Evolutionary conservation across 2,888 invertebrate species (phyloP).

Genomic region (Drosophila niveifrons): DNA sequence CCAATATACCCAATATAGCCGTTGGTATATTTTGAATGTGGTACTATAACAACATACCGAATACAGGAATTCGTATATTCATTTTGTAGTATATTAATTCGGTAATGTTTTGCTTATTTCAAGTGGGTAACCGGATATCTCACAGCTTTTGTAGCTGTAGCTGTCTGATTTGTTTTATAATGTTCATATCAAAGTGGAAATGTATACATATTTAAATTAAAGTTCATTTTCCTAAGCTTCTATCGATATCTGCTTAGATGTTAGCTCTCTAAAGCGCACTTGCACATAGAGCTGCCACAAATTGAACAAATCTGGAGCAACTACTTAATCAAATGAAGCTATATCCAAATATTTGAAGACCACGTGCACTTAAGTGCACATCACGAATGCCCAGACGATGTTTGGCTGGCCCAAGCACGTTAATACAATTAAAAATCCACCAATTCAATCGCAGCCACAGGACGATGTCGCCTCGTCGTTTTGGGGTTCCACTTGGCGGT

Average conservation of each 20-base stretch:
- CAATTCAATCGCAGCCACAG: constrained; percentile 45
- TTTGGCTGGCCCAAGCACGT: constrained; percentile 37
- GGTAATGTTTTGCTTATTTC: too few relatives aligned
- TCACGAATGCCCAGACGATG: constrained; percentile 16
- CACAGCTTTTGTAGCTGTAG: too few relatives aligned
- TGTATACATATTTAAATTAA: too few relatives aligned
- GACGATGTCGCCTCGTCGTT: not conserved
- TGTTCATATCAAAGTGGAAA: too few relatives aligned
- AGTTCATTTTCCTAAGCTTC: too few relatives aligned
- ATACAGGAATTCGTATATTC: too few relatives aligned
- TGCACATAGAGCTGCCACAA: not conserved
- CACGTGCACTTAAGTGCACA: constrained; percentile 69
- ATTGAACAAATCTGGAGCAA: constrained; percentile 21
- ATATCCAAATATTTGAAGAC: constrained; percentile 57
- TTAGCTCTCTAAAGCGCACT: not conserved
- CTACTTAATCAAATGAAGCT: constrained; percentile 50
- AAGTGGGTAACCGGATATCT: too few relatives aligned
- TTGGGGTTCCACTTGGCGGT: constrained; percentile 13
- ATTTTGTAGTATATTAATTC: too few relatives aligned
- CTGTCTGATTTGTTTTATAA: too few relatives aligned
- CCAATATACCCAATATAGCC: too few relatives aligned
- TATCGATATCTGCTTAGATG: not conserved
- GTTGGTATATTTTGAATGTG: too few relatives aligned
- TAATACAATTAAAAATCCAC: constrained; percentile 74
- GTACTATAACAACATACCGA: too few relatives aligned